A percentile compares a stretch with the other conserved stretches of the same genome.
Evolutionary conservation across 35 echinoderm and acorn worm genomes (phyloP).

Genomic region (Eucidaris tribuloides): DNA sequence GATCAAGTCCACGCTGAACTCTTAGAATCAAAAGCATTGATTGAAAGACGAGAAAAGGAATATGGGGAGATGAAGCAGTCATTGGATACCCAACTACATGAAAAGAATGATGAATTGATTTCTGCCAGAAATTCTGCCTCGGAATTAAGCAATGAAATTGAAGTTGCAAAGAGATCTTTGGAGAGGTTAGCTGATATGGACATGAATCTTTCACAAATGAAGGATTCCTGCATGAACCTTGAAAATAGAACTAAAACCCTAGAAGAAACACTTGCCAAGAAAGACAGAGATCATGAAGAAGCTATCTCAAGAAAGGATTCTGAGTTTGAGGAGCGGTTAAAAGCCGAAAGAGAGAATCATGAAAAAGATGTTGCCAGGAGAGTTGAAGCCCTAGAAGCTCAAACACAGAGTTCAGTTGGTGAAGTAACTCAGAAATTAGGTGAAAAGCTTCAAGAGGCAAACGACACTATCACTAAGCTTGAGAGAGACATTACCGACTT

Average conservation of each 20-base stretch:
- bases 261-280: slow-evolving; percentile 21
- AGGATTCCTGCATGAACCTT: slow-evolving; percentile 7
- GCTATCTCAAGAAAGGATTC: slow-evolving; percentile 20
- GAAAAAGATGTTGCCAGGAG: slow-evolving; percentile 62
- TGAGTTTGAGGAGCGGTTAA: slow-evolving; percentile 43
- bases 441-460: slow-evolving; percentile 46
- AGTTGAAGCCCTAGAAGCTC: slow-evolving; percentile 52
- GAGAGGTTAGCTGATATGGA: slow-evolving; percentile 1
- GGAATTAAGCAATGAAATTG: background rate
- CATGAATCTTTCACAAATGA: background rate
- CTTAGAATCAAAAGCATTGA: background rate
- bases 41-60: slow-evolving; percentile 37
- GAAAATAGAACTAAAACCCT: slow-evolving; percentile 20
- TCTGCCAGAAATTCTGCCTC: slow-evolving; percentile 17
- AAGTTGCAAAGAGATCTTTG: slow-evolving; percentile 14
- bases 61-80: background rate
- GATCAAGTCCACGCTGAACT: slow-evolving; percentile 16
- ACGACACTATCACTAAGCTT: slow-evolving; percentile 27
- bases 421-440: slow-evolving; percentile 53
- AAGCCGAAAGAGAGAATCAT: slow-evolving; percentile 54
- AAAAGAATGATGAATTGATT: slow-evolving; percentile 19
- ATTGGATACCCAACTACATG: background rate
- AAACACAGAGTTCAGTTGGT: slow-evolving; percentile 71
- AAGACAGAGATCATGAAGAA: slow-evolving; percentile 52
- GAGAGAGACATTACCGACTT: slow-evolving; percentile 60